These are phyloP conservation scores for Ellobius talpinus DNA, from an alignment of 2,113 vertebrate genomes.

Conservation along the genomic window DNA sequence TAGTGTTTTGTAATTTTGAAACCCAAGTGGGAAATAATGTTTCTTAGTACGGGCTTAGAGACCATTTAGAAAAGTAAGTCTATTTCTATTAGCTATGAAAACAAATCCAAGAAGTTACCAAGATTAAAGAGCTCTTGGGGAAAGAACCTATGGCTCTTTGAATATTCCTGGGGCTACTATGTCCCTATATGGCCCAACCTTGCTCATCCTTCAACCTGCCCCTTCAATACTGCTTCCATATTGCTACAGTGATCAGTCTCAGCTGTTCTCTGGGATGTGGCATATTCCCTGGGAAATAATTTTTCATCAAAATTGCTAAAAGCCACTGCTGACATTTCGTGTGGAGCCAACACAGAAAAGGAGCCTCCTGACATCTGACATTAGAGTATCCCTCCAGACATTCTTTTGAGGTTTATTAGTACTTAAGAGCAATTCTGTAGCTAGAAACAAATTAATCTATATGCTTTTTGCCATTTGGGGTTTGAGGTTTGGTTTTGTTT, in stretches of 20 bases:
- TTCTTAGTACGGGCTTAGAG: neutral
- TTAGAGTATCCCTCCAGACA: neutral
- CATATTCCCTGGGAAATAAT: neutral
- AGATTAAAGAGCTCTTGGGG: neutral
- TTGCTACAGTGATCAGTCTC: neutral
- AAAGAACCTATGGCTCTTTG: neutral
- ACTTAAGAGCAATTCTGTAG: neutral
- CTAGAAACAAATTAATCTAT: constrained; percentile 11
- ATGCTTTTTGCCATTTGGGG: neutral
- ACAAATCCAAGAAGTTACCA: neutral
- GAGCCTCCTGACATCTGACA: neutral
- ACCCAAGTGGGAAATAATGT: neutral
- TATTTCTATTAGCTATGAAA: constrained; percentile 18
- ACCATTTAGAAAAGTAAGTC: neutral
- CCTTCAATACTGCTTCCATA: neutral
- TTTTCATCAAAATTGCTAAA: neutral
- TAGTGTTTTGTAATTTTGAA: neutral
- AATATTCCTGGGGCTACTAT: neutral
- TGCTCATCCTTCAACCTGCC: no score
- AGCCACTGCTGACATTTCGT: neutral
- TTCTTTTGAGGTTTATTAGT: neutral
- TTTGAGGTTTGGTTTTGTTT: neutral
- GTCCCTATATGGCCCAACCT: neutral
- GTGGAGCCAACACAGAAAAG: neutral
- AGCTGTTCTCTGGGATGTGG: neutral